Conservation (phyloP, 2,888 invertebrate genomes). For the Philaethria dido region DNA sequence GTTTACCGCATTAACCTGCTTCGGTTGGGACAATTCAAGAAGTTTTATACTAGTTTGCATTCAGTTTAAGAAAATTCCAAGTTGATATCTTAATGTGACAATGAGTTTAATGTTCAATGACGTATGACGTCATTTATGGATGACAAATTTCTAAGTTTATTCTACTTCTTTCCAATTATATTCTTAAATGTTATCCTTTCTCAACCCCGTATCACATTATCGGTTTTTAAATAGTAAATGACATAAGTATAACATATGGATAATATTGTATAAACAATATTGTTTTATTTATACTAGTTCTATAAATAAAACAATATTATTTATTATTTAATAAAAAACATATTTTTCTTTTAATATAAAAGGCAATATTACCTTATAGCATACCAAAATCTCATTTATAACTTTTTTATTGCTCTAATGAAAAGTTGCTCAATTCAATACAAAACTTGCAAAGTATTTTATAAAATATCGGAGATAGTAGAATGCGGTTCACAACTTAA, state of each 20-base stretch:
- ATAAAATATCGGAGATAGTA: slow-evolving; percentile 43
- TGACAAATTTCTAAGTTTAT: too few relatives aligned
- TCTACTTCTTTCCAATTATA: too few relatives aligned
- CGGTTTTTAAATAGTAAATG: too few relatives aligned
- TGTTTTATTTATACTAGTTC: too few relatives aligned
- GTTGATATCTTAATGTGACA: neutral
- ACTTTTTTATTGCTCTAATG: slow-evolving; percentile 30
- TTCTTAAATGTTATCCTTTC: neutral
- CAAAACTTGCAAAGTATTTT: slow-evolving; percentile 40
- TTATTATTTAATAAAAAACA: too few relatives aligned
- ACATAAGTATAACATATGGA: too few relatives aligned
- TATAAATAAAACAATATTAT: too few relatives aligned
- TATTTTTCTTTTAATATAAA: neutral
- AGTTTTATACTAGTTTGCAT: slow-evolving; percentile 23
- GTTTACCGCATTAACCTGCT: slow-evolving; percentile 33
- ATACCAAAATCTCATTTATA: slow-evolving; percentile 17
- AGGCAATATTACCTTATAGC: neutral
- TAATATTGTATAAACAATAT: too few relatives aligned
- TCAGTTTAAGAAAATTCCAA: slow-evolving; percentile 25
- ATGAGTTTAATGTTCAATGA: neutral
- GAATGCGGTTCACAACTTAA: slow-evolving; percentile 48
- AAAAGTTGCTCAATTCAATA: slow-evolving; percentile 35
- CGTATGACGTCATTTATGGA: too few relatives aligned
- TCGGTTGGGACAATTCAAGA: slow-evolving; percentile 30
- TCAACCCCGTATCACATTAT: too few relatives aligned